These are phyloP conservation scores for Serinus canaria DNA, from an alignment of 2,113 vertebrate genomes.

Conservation along the genomic window DNA sequence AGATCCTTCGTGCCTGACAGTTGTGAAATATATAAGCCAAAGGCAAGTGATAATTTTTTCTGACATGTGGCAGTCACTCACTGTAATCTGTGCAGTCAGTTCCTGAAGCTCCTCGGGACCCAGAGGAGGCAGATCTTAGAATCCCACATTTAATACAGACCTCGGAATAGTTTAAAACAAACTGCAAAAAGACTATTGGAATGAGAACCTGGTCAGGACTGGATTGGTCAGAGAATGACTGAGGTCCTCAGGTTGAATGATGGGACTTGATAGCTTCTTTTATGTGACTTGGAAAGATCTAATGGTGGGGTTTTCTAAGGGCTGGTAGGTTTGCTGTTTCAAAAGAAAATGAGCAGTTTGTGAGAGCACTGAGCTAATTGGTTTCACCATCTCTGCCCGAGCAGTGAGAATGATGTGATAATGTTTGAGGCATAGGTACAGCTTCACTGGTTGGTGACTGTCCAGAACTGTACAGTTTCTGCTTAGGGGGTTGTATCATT, in stretches of 20 bases:
- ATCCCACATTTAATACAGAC: neutral
- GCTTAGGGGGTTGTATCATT: rapidly evolving
- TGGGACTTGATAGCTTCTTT: neutral
- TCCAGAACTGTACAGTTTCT: neutral
- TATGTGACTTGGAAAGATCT: neutral
- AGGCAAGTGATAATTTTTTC: constrained; percentile 6
- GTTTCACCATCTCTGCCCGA: neutral
- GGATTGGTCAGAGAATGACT: neutral
- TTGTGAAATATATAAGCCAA: neutral
- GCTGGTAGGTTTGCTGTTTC: neutral
- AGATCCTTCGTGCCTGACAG: neutral
- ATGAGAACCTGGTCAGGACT: neutral
- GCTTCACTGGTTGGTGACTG: neutral
- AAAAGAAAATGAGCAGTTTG: neutral
- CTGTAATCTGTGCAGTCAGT: neutral
- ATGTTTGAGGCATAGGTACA: neutral
- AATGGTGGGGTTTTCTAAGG: neutral
- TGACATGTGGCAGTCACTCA: constrained; percentile 15
- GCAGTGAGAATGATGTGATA: neutral
- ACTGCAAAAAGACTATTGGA: neutral
- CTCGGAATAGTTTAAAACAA: neutral
- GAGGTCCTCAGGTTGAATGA: neutral
- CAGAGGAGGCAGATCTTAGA: neutral
- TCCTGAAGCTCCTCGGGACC: neutral
- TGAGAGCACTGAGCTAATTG: neutral